These are phyloP conservation scores for Eueides isabella DNA, from an alignment of 1,140 invertebrate species.

Conservation along the genomic window DNA sequence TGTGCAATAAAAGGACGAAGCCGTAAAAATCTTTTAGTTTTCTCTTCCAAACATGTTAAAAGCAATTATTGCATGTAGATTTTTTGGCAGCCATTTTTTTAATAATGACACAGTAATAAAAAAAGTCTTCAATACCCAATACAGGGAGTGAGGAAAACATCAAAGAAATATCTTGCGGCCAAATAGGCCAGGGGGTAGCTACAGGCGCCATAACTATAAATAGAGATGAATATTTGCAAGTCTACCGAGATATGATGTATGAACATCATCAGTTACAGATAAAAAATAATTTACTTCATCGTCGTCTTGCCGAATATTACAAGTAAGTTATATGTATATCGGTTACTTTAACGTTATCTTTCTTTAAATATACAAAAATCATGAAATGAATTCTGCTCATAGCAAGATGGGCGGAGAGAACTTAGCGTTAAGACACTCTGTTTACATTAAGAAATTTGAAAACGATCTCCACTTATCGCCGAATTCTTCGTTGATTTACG, in stretches of 20 bases:
- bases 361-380: no score
- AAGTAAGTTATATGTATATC: constrained; percentile 50
- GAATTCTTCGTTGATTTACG: no score
- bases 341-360: background rate
- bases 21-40: no score
- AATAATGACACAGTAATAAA: background rate
- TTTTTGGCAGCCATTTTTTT: no score
- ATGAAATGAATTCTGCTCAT: no score
- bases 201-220: constrained; percentile 52
- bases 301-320: constrained; percentile 71
- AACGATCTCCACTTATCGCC: no score
- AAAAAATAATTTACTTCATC: constrained; percentile 70
- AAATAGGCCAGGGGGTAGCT: constrained; percentile 58
- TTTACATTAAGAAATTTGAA: no score
- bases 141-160: background rate
- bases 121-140: background rate
- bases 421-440: no score
- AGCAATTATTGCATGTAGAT: no score
- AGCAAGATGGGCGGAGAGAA: no score
- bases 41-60: no score
- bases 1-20: no score
- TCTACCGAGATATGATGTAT: constrained; percentile 60
- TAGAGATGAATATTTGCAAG: constrained; percentile 67
- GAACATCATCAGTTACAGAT: constrained; percentile 62
- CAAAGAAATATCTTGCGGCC: constrained; percentile 33